Base-by-base conservation (phyloP, 2,113 vertebrate genomes). In the Phrynosoma blainvillii region DNA sequence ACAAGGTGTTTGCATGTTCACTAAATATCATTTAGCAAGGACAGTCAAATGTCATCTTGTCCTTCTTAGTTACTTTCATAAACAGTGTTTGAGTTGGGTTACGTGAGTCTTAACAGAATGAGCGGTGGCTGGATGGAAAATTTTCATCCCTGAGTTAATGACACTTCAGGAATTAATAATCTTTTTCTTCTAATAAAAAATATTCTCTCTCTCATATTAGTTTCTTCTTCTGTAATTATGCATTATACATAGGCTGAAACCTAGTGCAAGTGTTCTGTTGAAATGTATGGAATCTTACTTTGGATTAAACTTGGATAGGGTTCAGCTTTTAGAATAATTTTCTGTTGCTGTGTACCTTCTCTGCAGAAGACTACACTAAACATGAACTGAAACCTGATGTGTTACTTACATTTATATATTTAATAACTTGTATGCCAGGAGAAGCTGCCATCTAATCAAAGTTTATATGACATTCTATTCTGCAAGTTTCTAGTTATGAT, bases 21-120 rank as follows among this genome's bases (percentile, higher is more conserved):
- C 13, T 62, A 62, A 14, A 16, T 62, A 62, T 62, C 59, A 62
- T 27, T n/a, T 30, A 3, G 27, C 52, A 65, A 87, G 84, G 86
- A 47, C 82, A 80, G 79, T 54, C 74, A 12, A 52, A 47, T 79
- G 87, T 86, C 83, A 90, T 90, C 75, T 16, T 86, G 86, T 73
- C 73, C 2, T 89, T 91, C 85, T 86, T 20, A 27, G 13, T 90
- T 10, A 81, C 18, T 42, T 79, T 78, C 71, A 25, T 84, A 7
- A 74, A 68, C 16, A 70, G 0, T 62, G 4, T 73, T 85, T 65
- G 20, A n/a, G 6, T 85, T 62, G n/a, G 42, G 16, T n/a, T 42
- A 1, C 86, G 18, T 42, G 87, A 59, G 2, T 30, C 54, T 16
- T 76, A 74, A 81, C 21, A 73, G 65, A 66, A 56, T 0, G 21